Conservation (phyloP, 2,113 vertebrate genomes). For the Gobiocypris rarus region DNA sequence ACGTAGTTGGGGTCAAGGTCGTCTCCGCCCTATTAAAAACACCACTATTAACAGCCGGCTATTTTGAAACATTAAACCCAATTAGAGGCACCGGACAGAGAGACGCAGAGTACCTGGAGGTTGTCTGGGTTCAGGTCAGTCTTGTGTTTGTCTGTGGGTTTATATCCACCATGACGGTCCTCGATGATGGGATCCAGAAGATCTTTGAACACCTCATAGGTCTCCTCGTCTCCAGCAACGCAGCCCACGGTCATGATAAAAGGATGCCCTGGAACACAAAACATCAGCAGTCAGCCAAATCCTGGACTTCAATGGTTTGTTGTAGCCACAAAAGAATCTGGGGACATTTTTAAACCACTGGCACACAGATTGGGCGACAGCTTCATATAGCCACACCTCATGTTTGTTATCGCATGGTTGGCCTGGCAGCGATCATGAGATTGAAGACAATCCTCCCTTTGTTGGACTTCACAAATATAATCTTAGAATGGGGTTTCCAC, state of each 20-base stretch:
- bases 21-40: slow-evolving; percentile 84
- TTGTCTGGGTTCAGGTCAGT: slow-evolving; percentile 88
- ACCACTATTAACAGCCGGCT: slow-evolving; percentile 13
- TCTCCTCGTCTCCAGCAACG: slow-evolving; percentile 92
- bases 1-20: slow-evolving; percentile 95
- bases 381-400: neutral
- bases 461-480: neutral
- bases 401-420: no score
- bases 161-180: slow-evolving; percentile 93
- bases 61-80: neutral
- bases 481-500: neutral
- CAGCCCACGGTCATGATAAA: slow-evolving; percentile 96
- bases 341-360: neutral
- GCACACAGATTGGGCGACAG: neutral
- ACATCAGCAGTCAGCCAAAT: neutral
- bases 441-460: neutral
- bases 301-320: neutral
- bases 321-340: neutral
- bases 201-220: slow-evolving; percentile 88
- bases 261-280: slow-evolving; percentile 84
- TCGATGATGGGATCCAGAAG: slow-evolving; percentile 93
- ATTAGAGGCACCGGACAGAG: neutral
- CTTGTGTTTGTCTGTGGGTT: slow-evolving; percentile 91
- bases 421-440: neutral
- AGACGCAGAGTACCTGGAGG: slow-evolving; percentile 79